Evolutionary conservation across 2,797 vertebrate genomes (phyloP), one percentile per base, ranked within the genome.

Genomic region (Pangasius macronema): DNA sequence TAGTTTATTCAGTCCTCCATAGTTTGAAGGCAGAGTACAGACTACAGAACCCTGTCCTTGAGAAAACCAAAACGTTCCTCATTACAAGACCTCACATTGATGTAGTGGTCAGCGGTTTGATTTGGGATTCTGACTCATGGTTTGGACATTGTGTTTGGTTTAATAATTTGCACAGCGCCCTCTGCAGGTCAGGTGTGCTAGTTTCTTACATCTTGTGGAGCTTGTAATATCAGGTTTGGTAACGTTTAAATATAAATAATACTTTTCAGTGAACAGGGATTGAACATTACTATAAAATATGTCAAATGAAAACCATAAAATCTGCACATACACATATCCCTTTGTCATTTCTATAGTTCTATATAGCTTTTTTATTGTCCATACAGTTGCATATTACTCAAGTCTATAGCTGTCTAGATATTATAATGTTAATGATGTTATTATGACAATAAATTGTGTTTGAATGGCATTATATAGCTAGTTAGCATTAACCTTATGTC

Each of bases 1-100:
- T 14, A 49, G 3, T 18, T 55, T 5, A 18, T 55, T 18, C 53
- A 18, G 16, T 55, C 24, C 22, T 55, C 49, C 18, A 22, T 5
- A 33, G 75, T 22, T 55, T 77, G 49, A 55, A 53, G 16, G 1
- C 4, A 73, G 39, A 18, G n/a, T n/a, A 16, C 42, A n/a, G 24
- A 76, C 27, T n/a, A 6, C 22, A 73, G 13, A 51, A 13, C 14
- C 27, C 73, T 30, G 49, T 76, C 42, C 70, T 73, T 24, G 39
- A 73, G 39, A 73, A 73, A 46, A 33, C 49, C 51, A 57, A 57
- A 55, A 55, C n/a, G 6, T 36, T 57, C 51, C n/a, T 24, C 18
- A 33, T 79, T 57, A 77, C 73, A 77, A 55, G 55, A 59, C 24
- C 77, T 80, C 53, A 59, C 51, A 53, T 33, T 8, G 75, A 77